Evolutionary conservation across 1,140 invertebrate species (phyloP), one percentile per base, ranked within the genome.

Genomic region (Amphibalanus amphitrite): DNA sequence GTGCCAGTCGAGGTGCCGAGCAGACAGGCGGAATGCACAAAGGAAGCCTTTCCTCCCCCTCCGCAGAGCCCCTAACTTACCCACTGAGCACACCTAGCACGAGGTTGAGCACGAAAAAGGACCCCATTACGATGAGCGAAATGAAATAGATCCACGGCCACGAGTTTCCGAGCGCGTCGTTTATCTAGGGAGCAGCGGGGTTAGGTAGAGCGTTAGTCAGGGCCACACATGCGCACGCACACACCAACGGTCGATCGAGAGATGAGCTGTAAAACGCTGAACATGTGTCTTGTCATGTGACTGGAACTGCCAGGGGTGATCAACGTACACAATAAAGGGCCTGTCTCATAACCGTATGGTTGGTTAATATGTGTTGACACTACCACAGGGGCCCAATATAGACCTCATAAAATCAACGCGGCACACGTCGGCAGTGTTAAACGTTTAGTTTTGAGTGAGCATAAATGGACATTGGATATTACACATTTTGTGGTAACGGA

Each of bases 91-190:
- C 97, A 91, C 97, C 97, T 84, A 99, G 94, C 88, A 99, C 96
- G 88, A 99, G 89, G 87, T 99, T 99, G 87, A 99, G 92, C 97
- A 99, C 99, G 88, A 99, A 99, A 89, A 99, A 99, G 82, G 97
- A 99, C 83, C 97, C 97, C 82, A 99, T 88, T 81, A 99, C 93
- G 84, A 99, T 99, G 79, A 99, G 90, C 84, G 97, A 95, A 85
- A 99, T 86, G 79, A 88, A 88, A 78, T 88, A 88, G 40, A 86
- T 85, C 86, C 86, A 88, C 8, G 87, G 85, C 85, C 85, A 88
- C 69, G 80, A 79, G 75, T 81, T 82, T 4, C 86, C 86, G 69
- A 85, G 79, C 26, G 85, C 83, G 76, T 82, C 81, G 69, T 81
- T 81, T 69, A 82, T 79, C 79, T 65, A 65, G 64, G 33, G 33